Base-by-base conservation (phyloP, 2,888 invertebrate genomes). In the Taphrorychus bicolor region DNA sequence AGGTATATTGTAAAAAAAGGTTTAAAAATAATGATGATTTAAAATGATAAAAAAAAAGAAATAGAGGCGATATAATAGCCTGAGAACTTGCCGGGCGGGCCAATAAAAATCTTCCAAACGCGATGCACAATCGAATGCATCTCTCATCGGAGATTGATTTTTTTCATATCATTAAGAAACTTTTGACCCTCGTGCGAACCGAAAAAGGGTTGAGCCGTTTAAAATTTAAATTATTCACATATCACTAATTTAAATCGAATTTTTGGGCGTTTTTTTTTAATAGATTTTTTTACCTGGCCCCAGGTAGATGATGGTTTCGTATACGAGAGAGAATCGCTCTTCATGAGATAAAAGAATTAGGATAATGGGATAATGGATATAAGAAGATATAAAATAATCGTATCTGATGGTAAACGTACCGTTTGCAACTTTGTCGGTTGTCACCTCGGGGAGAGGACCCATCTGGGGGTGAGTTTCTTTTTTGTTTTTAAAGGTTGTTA, bases 221-320 rank as follows among this genome's bases (percentile, higher is more conserved):
- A 59, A 64, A 60, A 57, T 65, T 69, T 60, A 69, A 69, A 52
- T 64, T 64, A 69, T 69, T 69, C 64, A 69, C 69, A 69, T 65
- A 69, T 65, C 56, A 69, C 69, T 69, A 69, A 69, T 69, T 69
- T 69, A 57, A 69, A 69, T 69, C 60, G 64, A 63, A 68, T 68
- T 56, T 68, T 68, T 68, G 63, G 68, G 68, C 68, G 61, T 69
- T 69, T 69, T 65, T n/a, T n/a, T 69, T 65, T 42, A 48, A 58
- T 17, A 56, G 53, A 65, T 60, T 69, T 67, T 57, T 69, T 65
- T 69, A 69, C 69, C 69, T 69, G 69, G 22, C 56, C 61, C 69
- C 69, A 69, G 69, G 69, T 69, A 69, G 69, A 65, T 60, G 56
- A 48, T n/a, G n/a, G n/a, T n/a, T 48, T 57, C 59, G 57, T 58